Base-by-base conservation (phyloP, 2,888 invertebrate species). In the Amblyjoppa fuscipennis region DNA sequence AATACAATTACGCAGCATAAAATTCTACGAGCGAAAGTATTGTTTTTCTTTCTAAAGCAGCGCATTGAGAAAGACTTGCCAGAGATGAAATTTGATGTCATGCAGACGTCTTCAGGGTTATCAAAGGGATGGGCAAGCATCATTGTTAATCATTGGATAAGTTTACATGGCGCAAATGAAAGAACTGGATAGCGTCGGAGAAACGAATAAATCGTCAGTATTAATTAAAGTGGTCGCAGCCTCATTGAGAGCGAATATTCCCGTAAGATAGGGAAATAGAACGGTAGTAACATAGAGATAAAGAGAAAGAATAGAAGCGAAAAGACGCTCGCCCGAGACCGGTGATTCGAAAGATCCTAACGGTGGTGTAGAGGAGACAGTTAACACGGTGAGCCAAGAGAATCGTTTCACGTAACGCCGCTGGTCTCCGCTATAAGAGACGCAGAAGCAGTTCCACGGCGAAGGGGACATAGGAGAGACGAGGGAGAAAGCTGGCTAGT, bases 271-370 rank as follows among this genome's bases (percentile, higher is more conserved):
- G 28, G 20, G n/a, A 49, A 2, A 13, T 6, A 34, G 41, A 66
- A 53, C 3, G n/a, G 69, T 75, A 64, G 75, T 45, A 69, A 75
- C 56, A 25, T 28, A 61, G 49, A 79, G 69, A 69, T 20, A 66
- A 38, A 61, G 13, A 59, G 25, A 41, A 28, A 3, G 59, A 66
- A 59, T 7, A 45, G 7, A 25, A 7, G 74, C 34, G 31, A 68
- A 53, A 7, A 78, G 25, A 59, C 38, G 74, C 53, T 59, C 11
- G 16, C 74, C 68, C 79, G 70, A 53, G 31, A 70, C 64, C 64
- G 70, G 75, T 75, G 70, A 71, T 79, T 74, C 75, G 74, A 53
- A 80, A 38, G 80, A 84, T 80, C 75, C 51, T 71, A 84, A 75
- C 75, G 56, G 69, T 64, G 64, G 34, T n/a, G 51, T 59, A 41